Evolutionary conservation across 2,113 vertebrate species (phyloP), one percentile per base, ranked within the genome.

Genomic region (Nesoenas mayeri): DNA sequence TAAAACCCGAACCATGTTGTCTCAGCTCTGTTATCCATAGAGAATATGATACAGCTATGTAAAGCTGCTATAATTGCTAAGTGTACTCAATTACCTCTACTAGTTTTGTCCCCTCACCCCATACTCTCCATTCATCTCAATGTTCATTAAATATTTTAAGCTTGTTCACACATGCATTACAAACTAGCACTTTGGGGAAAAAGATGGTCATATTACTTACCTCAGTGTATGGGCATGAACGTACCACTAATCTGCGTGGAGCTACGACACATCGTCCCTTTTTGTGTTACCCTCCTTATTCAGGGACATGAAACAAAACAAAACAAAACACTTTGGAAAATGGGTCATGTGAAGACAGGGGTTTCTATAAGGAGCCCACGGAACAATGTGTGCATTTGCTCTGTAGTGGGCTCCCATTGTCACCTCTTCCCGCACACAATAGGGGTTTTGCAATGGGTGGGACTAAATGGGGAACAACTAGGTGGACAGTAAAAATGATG

Each of bases 141-240:
- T 6, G 5, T 62, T 89, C 89, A 65, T 75, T 89, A 94, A 93
- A 88, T 92, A 96, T 85, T 97, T 95, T 81, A 94, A 91, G 72
- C 48, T 58, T 89, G 34, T 54, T 94, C 71, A 74, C 44, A 60
- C 47, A 48, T 70, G 70, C 70, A 38, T 93, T 81, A 71, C 74
- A 91, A 93, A 79, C 85, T 69, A 51, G 44, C 38, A 83, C 67
- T 95, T 73, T 58, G 78, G 56, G 72, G 51, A 48, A 92, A 97
- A 89, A 75, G 71, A 78, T 7, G 38, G 56, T 56, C 71, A 65
- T 93, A 93, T 93, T 91, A 93, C 42, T 42, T 51, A 85, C 67
- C 50, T 88, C 61, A 32, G 1, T 56, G 13, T 72, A 77, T 18
- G n/a, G 53, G 26, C 24, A 71, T 61, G 44, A 88, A 29, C 0